Evolutionary conservation across 2,113 vertebrate genomes (phyloP).

Genomic region (Corythornis vintsioides): DNA sequence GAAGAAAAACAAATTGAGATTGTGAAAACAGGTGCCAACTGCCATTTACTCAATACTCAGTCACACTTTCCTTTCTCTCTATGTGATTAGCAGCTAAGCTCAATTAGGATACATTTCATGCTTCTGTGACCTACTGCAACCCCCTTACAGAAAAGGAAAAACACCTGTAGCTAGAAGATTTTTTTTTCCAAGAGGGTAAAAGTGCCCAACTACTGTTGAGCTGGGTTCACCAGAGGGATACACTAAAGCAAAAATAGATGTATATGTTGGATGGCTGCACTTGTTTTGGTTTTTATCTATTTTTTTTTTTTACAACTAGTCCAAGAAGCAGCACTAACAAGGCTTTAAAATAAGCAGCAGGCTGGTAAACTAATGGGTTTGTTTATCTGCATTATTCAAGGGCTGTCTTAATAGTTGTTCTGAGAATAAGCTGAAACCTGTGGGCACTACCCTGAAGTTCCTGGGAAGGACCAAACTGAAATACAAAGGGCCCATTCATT

Average conservation of each 20-base stretch:
- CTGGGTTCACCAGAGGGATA: not conserved
- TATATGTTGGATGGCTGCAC: not conserved
- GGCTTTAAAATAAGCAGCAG: not conserved
- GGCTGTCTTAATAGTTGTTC: not conserved
- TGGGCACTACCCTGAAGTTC: not conserved
- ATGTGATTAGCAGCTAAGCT: conserved; percentile 70
- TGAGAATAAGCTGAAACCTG: not conserved
- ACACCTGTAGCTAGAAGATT: conserved; percentile 67
- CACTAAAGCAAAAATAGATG: not conserved
- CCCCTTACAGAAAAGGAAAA: conserved; percentile 51
- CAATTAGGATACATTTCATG: conserved; percentile 74
- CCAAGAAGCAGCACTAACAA: not conserved
- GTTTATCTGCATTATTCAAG: not conserved
- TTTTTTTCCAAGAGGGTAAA: not conserved
- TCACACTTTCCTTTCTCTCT: conserved; percentile 69
- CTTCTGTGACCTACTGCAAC: conserved; percentile 67
- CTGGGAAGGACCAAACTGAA: not conserved
- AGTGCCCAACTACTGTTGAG: not conserved
- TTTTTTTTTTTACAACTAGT: not conserved
- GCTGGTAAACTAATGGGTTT: not conserved
- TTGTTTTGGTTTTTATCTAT: not conserved
- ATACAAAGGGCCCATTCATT: fast-evolving
- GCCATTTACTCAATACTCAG: conserved; percentile 67
- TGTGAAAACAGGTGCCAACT: conserved; percentile 86
- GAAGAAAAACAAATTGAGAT: conserved; percentile 81